These are phyloP conservation scores for Diabrotica undecimpunctata DNA, from an alignment of 1,140 invertebrate species.

Conservation along the genomic window DNA sequence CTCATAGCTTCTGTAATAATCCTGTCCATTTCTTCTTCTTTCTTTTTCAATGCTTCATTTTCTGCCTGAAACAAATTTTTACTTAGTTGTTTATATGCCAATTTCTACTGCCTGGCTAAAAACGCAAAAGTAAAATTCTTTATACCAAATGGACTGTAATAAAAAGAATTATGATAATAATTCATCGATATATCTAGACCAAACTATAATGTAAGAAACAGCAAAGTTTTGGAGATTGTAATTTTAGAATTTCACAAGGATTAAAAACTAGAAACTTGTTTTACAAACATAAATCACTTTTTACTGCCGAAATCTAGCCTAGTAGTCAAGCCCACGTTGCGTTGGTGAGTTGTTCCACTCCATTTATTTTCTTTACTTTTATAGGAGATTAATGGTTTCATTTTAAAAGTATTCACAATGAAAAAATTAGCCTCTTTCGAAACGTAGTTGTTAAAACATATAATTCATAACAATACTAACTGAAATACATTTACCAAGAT, in stretches of 20 bases:
- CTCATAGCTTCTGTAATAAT: neutral
- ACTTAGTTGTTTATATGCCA: neutral
- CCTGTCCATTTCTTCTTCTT: slow-evolving; percentile 33
- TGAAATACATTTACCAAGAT: too few species aligned
- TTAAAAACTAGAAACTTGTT: neutral
- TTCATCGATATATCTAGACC: neutral
- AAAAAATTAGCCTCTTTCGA: neutral
- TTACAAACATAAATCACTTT: neutral
- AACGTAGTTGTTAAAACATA: neutral
- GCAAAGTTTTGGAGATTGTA: neutral
- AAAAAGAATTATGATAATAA: neutral
- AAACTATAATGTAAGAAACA: neutral
- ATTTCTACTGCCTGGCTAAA: too few species aligned
- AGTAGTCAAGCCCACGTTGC: neutral
- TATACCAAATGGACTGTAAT: neutral
- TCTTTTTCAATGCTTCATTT: slow-evolving; percentile 46
- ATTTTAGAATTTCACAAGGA: neutral
- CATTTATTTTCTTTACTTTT: neutral
- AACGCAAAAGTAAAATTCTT: neutral
- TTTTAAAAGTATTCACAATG: neutral
- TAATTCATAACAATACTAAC: too few species aligned
- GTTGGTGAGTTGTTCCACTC: neutral
- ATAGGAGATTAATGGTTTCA: neutral
- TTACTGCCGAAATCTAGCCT: neutral
- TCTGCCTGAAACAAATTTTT: slow-evolving; percentile 28